phyloP scores from a whole-genome alignment of 2,888 invertebrate genomes.

The Luperina testacea region DNA sequence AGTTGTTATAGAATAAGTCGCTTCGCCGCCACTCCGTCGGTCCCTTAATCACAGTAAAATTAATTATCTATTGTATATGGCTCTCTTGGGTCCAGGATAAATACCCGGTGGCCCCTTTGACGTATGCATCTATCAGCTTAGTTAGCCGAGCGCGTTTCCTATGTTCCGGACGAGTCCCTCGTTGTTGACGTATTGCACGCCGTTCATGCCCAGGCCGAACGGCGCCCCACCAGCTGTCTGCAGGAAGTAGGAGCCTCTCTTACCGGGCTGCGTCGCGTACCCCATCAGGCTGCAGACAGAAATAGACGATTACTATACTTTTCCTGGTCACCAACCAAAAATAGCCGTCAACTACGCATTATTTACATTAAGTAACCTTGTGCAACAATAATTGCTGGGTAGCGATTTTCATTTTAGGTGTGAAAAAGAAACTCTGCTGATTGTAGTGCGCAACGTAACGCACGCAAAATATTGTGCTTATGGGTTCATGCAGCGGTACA shows the following conservation, averaged over 20 bases:
- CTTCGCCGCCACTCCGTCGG: neutral
- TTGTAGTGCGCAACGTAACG: too few relatives aligned
- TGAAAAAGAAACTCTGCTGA: too few relatives aligned
- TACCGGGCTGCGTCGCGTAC: slow-evolving; percentile 43
- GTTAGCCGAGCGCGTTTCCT: slow-evolving; percentile 11
- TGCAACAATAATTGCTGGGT: too few relatives aligned
- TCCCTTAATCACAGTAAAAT: neutral
- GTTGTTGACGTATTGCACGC: slow-evolving; percentile 51
- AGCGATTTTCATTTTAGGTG: too few relatives aligned
- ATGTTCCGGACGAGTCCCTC: slow-evolving; percentile 41
- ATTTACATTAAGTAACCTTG: too few relatives aligned
- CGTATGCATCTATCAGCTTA: too few relatives aligned
- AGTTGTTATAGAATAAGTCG: neutral
- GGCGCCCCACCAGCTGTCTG: slow-evolving; percentile 58
- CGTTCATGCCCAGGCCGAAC: slow-evolving; percentile 53
- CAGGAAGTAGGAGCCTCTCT: slow-evolving; percentile 62
- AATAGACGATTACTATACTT: neutral
- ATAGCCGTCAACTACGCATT: too few relatives aligned
- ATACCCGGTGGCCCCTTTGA: neutral
- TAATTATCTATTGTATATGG: neutral
- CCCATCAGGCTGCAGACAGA: slow-evolving; percentile 64
- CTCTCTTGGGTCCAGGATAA: neutral
- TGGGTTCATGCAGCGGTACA: too few relatives aligned
- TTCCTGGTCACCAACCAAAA: too few relatives aligned
- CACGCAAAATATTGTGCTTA: too few relatives aligned